Conservation (phyloP, 1,140 invertebrate species). For the Cotesia glomerata region DNA sequence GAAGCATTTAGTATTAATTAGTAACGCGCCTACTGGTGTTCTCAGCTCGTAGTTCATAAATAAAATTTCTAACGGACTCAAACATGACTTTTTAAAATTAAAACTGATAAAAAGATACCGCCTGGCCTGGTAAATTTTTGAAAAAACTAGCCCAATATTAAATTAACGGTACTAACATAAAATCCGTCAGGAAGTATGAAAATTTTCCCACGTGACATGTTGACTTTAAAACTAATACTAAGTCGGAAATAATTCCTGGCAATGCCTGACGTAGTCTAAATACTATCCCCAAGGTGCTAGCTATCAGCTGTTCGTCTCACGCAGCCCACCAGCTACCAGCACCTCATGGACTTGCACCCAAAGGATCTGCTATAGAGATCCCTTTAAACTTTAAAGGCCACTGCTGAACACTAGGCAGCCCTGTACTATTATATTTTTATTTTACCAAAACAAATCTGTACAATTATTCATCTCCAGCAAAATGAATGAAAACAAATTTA, state of each 20-base stretch:
- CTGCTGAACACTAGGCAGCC: not conserved
- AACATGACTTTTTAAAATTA: not conserved
- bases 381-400: conserved; percentile 31
- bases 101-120: not conserved
- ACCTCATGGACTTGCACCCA: not conserved
- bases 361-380: not conserved
- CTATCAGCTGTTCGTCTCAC: conserved; percentile 42
- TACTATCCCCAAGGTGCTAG: conserved; percentile 26
- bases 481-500: not conserved
- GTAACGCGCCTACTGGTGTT: not conserved
- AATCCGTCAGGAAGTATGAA: no score
- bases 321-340: conserved; percentile 5
- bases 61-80: not conserved
- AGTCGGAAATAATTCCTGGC: not conserved
- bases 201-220: not conserved
- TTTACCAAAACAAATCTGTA: not conserved
- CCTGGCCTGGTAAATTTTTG: no score
- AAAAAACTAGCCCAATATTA: no score
- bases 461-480: not conserved
- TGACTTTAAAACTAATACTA: not conserved
- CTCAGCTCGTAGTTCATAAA: no score
- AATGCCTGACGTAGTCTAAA: not conserved
- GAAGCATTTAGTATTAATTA: not conserved
- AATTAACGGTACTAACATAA: no score
- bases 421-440: not conserved